Conservation (phyloP, 1,140 invertebrate species). For the Diabrotica undecimpunctata region DNA sequence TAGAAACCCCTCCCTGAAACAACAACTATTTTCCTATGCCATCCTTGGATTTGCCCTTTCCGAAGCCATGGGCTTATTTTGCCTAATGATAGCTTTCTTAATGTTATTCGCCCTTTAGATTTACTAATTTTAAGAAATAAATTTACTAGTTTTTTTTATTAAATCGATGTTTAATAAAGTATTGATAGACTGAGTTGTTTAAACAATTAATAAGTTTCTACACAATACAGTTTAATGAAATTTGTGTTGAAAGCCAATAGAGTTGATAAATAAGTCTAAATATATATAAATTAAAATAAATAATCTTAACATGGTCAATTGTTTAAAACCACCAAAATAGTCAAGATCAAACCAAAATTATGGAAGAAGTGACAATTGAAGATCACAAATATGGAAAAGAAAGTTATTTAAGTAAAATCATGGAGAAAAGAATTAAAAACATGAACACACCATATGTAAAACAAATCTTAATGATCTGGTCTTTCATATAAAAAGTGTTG, state of each 20-base stretch:
- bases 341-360: too few relatives aligned
- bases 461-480: too few relatives aligned
- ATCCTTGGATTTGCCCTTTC: constrained; percentile 91
- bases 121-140: constrained; percentile 40
- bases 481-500: too few relatives aligned
- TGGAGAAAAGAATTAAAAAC: too few relatives aligned
- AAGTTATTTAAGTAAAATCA: too few relatives aligned
- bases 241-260: constrained; percentile 6
- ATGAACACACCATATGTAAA: too few relatives aligned
- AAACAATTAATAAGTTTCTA: constrained; percentile 5
- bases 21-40: constrained; percentile 91
- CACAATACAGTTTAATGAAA: constrained; percentile 6
- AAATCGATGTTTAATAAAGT: constrained; percentile 5
- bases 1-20: constrained; percentile 88
- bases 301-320: too few relatives aligned
- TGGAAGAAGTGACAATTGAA: too few relatives aligned
- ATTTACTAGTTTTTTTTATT: constrained; percentile 12
- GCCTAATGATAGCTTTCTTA: constrained; percentile 92
- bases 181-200: not conserved
- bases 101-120: constrained; percentile 74
- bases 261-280: too few relatives aligned
- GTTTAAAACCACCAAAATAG: too few relatives aligned
- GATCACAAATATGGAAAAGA: too few relatives aligned
- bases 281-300: too few relatives aligned
- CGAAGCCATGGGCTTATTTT: constrained; percentile 95